Base-by-base conservation (phyloP, 2,113 vertebrate genomes). In the Calyptomena viridis region DNA sequence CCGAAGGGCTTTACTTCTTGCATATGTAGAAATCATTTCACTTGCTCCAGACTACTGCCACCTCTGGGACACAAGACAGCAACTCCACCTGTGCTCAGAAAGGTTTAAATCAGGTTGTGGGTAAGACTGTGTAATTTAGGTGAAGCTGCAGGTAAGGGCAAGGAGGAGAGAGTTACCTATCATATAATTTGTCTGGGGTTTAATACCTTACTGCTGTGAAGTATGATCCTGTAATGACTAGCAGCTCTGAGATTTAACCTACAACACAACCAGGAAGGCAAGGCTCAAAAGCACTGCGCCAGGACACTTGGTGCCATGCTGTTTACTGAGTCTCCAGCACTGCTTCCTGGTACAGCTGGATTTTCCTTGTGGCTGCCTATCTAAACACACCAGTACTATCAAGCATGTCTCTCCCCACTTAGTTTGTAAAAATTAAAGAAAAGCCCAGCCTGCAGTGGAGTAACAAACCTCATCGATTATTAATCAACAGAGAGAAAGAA, bases 241-340 rank as follows among this genome's bases (percentile, higher is more conserved):
- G 63, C 35, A 93, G 68, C 68, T 85, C 81, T 84, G 72, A 84
- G 82, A 84, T 84, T 95, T 84, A 86, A 88, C 71, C 68, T 83
- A 42, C 4, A 16, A 59, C 46, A 87, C 53, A 89, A 55, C 19
- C 5, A 18, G 37, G 81, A 94, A 89, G 76, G 58, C 44, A 60
- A 16, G 8, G 44, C 62, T 87, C 60, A 84, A 44, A 87, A 24
- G 4, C 44, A 24, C 30, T 1, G 0, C 11, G 13, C 33, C 73
- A 91, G 42, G 64, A 87, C 68, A 39, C 44, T 63, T 30, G 21
- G 25, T 87, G 56, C 56, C n/a, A 19, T 14, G 69, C 49, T 46
- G 50, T 73, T 96, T 21, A 58, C 15, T 84, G 66, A 91, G 49
- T 73, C 77, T 94, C 49, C 49, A 93, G 84, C 67, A 83, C 33